Conservation (phyloP, 2,797 vertebrate species). For the Menidia menidia region DNA sequence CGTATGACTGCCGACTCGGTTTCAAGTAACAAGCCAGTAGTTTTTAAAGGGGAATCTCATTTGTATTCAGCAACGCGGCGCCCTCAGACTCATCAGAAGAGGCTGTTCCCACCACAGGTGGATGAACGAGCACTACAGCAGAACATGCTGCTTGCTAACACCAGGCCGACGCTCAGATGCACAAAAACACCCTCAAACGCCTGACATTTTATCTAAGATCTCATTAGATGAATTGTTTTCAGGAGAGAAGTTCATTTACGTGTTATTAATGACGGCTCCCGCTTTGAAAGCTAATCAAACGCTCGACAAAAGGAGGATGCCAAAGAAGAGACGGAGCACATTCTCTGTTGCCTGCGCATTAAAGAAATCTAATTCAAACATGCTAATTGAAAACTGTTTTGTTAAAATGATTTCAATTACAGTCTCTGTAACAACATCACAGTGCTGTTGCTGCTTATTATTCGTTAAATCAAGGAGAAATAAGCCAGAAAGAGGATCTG, state of each 20-base stretch:
- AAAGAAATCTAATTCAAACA: slow-evolving; percentile 5
- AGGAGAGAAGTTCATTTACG: slow-evolving; percentile 16
- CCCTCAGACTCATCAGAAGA: slow-evolving; percentile 50
- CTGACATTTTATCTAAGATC: slow-evolving; percentile 13
- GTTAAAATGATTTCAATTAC: slow-evolving; percentile 20
- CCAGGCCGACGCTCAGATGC: slow-evolving; percentile 2
- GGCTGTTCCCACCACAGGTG: slow-evolving; percentile 35
- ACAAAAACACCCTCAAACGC: slow-evolving; percentile 1
- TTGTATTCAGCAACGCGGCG: slow-evolving; percentile 31
- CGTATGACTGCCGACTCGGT: background rate
- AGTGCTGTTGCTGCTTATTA: slow-evolving; percentile 9
- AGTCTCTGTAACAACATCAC: slow-evolving; percentile 6
- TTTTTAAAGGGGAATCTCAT: slow-evolving; percentile 24
- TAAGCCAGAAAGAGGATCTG: slow-evolving; percentile 35
- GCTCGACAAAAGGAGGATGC: slow-evolving; percentile 19
- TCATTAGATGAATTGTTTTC: slow-evolving; percentile 29
- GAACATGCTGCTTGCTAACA: slow-evolving; percentile 14
- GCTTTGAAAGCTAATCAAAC: slow-evolving; percentile 39
- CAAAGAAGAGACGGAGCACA: background rate
- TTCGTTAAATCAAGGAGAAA: slow-evolving; percentile 13
- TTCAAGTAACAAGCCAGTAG: background rate
- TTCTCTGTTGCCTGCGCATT: background rate
- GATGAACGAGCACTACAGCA: slow-evolving; percentile 32
- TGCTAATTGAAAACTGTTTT: slow-evolving; percentile 36
- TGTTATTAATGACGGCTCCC: slow-evolving; percentile 16